Evolutionary conservation across 2,888 invertebrate genomes (phyloP).

Genomic region (Chloroclysta siterata): DNA sequence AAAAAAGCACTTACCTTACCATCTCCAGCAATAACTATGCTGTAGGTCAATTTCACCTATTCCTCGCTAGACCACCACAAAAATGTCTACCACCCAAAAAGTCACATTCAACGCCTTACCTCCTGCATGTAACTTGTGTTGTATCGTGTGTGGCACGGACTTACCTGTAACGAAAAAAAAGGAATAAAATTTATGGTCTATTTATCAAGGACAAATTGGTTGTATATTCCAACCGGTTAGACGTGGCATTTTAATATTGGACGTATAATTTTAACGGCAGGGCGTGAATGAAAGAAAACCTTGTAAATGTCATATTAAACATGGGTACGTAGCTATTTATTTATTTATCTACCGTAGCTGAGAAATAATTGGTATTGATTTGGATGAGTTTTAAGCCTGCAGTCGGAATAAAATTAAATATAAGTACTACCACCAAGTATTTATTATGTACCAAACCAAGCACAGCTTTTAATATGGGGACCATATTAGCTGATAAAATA

Average conservation of each 20-base stretch:
- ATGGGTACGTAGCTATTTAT: background rate
- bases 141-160: slow-evolving; percentile 57
- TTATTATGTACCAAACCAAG: no score
- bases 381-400: no score
- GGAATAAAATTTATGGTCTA: slow-evolving; percentile 52
- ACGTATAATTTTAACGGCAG: slow-evolving; percentile 23
- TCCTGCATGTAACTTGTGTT: slow-evolving; percentile 27
- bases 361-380: background rate
- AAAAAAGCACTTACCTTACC: no score
- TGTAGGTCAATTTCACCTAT: no score
- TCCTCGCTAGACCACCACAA: background rate
- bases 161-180: slow-evolving; percentile 66
- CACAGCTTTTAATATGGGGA: no score
- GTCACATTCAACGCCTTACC: slow-evolving; percentile 50
- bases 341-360: background rate
- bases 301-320: slow-evolving; percentile 18
- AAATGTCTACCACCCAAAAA: slow-evolving; percentile 21
- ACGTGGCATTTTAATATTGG: slow-evolving; percentile 25
- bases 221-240: slow-evolving; percentile 31
- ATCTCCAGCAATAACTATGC: no score
- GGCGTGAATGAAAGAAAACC: slow-evolving; percentile 19
- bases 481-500: no score
- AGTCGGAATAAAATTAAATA: no score
- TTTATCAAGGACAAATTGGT: slow-evolving; percentile 56
- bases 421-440: no score